These are phyloP conservation scores for Vanessa tameamea DNA, from an alignment of 1,140 invertebrate genomes.

Conservation along the genomic window DNA sequence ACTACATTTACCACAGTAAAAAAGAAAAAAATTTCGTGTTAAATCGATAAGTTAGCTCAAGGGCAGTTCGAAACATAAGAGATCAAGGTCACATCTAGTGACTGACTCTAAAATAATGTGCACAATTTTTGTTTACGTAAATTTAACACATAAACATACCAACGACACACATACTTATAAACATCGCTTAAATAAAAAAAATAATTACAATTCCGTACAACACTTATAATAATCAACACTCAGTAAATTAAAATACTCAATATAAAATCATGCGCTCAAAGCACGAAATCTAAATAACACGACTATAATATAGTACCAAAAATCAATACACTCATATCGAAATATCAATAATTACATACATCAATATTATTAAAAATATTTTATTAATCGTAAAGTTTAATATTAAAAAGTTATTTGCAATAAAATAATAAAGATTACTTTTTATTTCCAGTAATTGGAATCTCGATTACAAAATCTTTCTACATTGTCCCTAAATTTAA, in stretches of 20 bases:
- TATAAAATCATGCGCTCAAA: slow-evolving; percentile 76
- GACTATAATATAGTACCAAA: slow-evolving; percentile 59
- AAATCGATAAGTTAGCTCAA: slow-evolving; percentile 37
- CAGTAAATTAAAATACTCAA: slow-evolving; percentile 68
- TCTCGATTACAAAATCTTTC: slow-evolving; percentile 59
- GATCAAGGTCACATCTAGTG: slow-evolving; percentile 34
- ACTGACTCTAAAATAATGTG: slow-evolving; percentile 38
- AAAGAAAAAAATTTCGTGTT: slow-evolving; percentile 35
- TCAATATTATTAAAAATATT: slow-evolving; percentile 56
- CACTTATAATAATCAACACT: slow-evolving; percentile 70
- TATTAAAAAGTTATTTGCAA: slow-evolving; percentile 45
- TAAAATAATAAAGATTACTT: slow-evolving; percentile 42
- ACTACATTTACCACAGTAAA: slow-evolving; percentile 39
- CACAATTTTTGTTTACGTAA: slow-evolving; percentile 42
- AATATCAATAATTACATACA: slow-evolving; percentile 60
- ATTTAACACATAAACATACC: slow-evolving; percentile 56
- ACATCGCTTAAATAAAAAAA: slow-evolving; percentile 52
- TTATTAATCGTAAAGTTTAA: slow-evolving; percentile 46
- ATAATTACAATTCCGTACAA: slow-evolving; percentile 71
- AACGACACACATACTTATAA: slow-evolving; percentile 60
- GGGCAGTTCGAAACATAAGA: slow-evolving; percentile 36
- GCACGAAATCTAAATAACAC: slow-evolving; percentile 72
- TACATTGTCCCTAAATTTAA: slow-evolving; percentile 45
- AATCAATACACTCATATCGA: slow-evolving; percentile 52
- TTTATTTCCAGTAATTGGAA: slow-evolving; percentile 66